Conservation (phyloP, 2,888 invertebrate genomes). For the Oligia strigilis region DNA sequence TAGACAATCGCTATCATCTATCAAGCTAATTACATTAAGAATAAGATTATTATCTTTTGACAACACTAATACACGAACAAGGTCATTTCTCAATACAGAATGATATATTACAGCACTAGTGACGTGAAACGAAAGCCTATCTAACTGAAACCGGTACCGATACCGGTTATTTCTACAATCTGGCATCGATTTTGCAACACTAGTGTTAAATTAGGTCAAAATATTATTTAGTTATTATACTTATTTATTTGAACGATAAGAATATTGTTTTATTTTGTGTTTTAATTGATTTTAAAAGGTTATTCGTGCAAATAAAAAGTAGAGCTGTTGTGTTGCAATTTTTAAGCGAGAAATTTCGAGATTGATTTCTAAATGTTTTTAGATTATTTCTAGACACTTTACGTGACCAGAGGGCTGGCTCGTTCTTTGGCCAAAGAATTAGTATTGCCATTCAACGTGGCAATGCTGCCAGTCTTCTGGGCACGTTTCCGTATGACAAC, state of each 20-base stretch:
- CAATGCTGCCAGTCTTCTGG: not conserved
- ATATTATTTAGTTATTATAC: conserved; percentile 43
- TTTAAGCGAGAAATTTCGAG: not conserved
- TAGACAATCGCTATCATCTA: conserved; percentile 30
- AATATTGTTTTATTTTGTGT: conserved; percentile 30
- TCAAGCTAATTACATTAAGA: conserved; percentile 12
- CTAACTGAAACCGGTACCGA: conserved; percentile 56
- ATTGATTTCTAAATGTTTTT: conserved; percentile 16
- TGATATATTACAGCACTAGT: conserved; percentile 53
- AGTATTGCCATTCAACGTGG: not conserved
- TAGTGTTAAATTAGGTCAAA: conserved; percentile 51
- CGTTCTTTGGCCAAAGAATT: not conserved
- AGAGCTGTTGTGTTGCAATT: conserved; percentile 11
- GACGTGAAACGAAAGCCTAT: conserved; percentile 66
- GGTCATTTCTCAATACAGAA: conserved; percentile 58
- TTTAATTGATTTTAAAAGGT: conserved; percentile 50
- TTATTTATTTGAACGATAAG: conserved; percentile 37
- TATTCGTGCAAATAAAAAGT: conserved; percentile 11
- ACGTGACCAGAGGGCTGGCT: not conserved
- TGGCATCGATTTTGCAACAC: conserved; percentile 64
- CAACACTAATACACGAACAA: conserved; percentile 60
- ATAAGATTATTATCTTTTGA: conserved; percentile 58
- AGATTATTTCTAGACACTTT: conserved; percentile 1
- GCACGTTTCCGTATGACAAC: not conserved
- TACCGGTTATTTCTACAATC: conserved; percentile 67